Conservation (phyloP, 2,797 vertebrate genomes). For the Enteromius afrohamiltoni region DNA sequence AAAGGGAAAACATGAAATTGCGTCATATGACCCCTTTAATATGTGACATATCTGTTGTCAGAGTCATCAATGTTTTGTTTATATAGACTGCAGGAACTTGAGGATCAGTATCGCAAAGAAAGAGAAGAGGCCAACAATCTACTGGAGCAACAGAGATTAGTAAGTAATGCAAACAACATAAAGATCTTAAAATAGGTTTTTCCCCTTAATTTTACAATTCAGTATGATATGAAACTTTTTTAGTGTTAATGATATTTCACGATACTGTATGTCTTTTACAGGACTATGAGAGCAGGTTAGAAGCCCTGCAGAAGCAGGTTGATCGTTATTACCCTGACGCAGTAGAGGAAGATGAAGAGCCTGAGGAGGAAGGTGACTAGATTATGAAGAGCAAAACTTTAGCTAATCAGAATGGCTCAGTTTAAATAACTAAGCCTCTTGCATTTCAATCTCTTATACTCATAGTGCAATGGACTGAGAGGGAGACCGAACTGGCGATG, state of each 20-base stretch:
- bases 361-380: conserved; percentile 88
- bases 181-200: neutral
- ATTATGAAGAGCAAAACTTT: neutral
- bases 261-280: conserved; percentile 62
- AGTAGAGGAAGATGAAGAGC: conserved; percentile 91
- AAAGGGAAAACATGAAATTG: neutral
- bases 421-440: neutral
- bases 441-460: neutral
- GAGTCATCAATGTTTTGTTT: conserved; percentile 43
- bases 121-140: conserved; percentile 94
- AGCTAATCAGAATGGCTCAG: neutral
- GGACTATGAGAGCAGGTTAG: conserved; percentile 97
- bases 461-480: conserved; percentile 92
- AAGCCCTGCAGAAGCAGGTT: conserved; percentile 96
- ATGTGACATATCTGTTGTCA: conserved; percentile 19
- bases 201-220: neutral
- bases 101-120: conserved; percentile 95
- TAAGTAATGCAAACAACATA: conserved; percentile 67
- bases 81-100: conserved; percentile 91
- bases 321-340: conserved; percentile 88
- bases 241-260: neutral
- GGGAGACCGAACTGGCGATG: conserved; percentile 88
- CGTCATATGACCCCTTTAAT: neutral
- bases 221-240: neutral
- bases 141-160: conserved; percentile 96